These are phyloP conservation scores for Coendou prehensilis DNA, from an alignment of 2,797 vertebrate species.

Conservation along the genomic window DNA sequence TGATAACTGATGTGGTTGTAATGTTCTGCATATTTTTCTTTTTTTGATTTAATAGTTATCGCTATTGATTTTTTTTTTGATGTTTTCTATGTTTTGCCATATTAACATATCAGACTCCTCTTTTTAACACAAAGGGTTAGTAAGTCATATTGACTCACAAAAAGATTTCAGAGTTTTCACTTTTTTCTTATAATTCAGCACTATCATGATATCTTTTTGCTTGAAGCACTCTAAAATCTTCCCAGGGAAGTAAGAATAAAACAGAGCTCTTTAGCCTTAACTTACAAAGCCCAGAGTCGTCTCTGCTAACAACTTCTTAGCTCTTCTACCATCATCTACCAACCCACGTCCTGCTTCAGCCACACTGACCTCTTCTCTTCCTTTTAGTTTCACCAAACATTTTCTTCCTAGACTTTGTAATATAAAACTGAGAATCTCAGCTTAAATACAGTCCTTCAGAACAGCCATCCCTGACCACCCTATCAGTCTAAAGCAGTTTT, in stretches of 20 bases:
- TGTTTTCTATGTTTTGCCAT: conserved; percentile 6
- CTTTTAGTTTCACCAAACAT: background rate
- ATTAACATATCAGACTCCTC: background rate
- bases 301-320: background rate
- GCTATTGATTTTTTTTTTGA: background rate
- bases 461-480: background rate
- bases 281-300: fast-evolving
- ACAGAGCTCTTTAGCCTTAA: fast-evolving
- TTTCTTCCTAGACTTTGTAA: background rate
- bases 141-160: background rate
- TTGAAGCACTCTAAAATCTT: background rate
- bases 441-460: background rate
- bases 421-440: background rate
- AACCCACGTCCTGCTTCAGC: background rate
- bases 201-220: background rate
- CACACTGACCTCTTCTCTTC: background rate
- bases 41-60: background rate
- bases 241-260: background rate
- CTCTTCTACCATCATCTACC: background rate
- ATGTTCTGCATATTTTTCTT: background rate
- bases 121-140: background rate
- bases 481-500: background rate
- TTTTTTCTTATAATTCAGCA: background rate
- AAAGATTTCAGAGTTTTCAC: background rate
- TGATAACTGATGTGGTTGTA: background rate